phyloP scores from a whole-genome alignment of 2,113 vertebrate species.

The Oryzias woworae region DNA sequence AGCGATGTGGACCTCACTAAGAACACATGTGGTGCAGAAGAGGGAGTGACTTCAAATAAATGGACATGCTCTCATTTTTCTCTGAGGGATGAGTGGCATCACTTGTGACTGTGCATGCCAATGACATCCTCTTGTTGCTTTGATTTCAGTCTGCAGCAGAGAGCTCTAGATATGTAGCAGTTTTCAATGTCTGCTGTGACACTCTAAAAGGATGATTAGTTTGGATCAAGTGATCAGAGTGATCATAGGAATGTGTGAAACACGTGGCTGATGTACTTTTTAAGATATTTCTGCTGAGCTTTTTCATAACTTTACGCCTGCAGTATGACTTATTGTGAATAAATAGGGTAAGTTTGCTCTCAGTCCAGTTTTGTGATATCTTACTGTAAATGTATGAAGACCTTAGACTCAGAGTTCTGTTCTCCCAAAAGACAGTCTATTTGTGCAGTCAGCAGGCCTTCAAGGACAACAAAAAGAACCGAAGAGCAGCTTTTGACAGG shows the following conservation, averaged over 20 bases:
- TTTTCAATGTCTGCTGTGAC: constrained; percentile 33
- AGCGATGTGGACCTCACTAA: constrained; percentile 10
- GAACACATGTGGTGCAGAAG: constrained; percentile 32
- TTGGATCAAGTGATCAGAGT: constrained; percentile 59
- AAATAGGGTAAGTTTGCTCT: too few species aligned
- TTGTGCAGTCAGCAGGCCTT: too few species aligned
- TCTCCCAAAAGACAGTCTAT: too few species aligned
- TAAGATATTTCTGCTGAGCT: constrained; percentile 9
- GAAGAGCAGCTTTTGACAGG: background rate
- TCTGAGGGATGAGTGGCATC: constrained; percentile 20
- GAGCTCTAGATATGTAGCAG: constrained; percentile 21
- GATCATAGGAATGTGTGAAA: constrained; percentile 49
- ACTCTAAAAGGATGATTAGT: constrained; percentile 42
- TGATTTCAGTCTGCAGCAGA: constrained; percentile 33
- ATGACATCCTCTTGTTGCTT: constrained; percentile 32
- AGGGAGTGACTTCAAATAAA: constrained; percentile 32
- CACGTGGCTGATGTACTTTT: constrained; percentile 43
- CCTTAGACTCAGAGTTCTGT: too few species aligned
- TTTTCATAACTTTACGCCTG: background rate
- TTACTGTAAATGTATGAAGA: too few species aligned
- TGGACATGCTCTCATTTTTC: constrained; percentile 22
- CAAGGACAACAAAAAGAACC: background rate
- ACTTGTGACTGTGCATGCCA: constrained; percentile 52
- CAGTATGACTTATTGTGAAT: background rate
- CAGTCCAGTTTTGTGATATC: too few species aligned